phyloP scores from a whole-genome alignment of 2,888 invertebrate species.

The Drosophila acutilabella region DNA sequence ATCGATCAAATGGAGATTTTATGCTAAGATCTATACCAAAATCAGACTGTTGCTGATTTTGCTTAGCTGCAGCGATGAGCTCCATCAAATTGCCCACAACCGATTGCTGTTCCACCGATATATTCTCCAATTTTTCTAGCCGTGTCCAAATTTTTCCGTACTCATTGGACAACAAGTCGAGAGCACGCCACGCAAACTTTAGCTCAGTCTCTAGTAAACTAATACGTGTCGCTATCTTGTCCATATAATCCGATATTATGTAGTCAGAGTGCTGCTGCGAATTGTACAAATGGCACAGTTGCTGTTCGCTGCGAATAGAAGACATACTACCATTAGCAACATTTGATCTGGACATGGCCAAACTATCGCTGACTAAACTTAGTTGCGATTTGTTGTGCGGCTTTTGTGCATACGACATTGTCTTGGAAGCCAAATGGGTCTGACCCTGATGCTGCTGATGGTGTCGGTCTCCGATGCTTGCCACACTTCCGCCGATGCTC shows the following conservation, averaged over 20 bases:
- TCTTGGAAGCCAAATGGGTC: background rate
- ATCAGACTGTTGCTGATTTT: conserved; percentile 38
- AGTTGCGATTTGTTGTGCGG: conserved; percentile 35
- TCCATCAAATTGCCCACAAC: conserved; percentile 93
- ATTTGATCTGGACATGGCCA: conserved; percentile 36
- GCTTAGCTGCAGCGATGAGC: conserved; percentile 68
- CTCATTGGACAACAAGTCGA: conserved; percentile 95
- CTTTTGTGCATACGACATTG: conserved; percentile 41
- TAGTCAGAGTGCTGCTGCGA: conserved; percentile 88
- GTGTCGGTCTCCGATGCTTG: background rate
- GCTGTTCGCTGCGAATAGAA: conserved; percentile 81
- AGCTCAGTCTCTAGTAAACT: conserved; percentile 95
- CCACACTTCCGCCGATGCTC: background rate
- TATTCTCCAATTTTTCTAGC: conserved; percentile 93
- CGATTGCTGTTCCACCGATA: conserved; percentile 95
- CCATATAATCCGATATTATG: conserved; percentile 96
- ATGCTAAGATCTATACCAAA: conserved; percentile 14
- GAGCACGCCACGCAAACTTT: conserved; percentile 96
- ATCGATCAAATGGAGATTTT: conserved; percentile 26
- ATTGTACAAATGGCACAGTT: conserved; percentile 81
- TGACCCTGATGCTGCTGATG: background rate
- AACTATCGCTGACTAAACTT: conserved; percentile 28
- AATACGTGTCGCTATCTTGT: conserved; percentile 93
- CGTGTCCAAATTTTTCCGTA: conserved; percentile 98
- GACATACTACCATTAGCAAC: conserved; percentile 53